A percentile compares a stretch with the other conserved stretches of the same genome.
Conservation (phyloP, 2,113 vertebrate genomes). For the Oxygymnocypris stewartii region DNA sequence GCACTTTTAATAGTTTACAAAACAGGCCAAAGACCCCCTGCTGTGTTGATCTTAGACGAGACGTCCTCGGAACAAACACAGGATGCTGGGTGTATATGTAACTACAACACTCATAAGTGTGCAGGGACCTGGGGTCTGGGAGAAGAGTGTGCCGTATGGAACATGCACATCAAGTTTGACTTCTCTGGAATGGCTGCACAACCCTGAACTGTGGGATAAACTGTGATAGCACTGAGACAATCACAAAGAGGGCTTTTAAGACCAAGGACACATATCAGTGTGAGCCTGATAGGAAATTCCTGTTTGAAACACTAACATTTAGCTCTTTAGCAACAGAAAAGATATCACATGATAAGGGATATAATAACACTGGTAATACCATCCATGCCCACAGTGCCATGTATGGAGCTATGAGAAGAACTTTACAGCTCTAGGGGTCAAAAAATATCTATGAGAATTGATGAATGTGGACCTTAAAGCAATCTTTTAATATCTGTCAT, state of each 20-base stretch:
- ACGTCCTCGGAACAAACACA: not conserved
- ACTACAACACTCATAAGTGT: slow-evolving; percentile 26
- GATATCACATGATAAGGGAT: not conserved
- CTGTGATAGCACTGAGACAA: not conserved
- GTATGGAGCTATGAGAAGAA: not conserved
- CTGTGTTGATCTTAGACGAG: not conserved
- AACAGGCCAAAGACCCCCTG: slow-evolving; percentile 24
- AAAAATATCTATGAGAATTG: not conserved
- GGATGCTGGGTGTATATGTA: slow-evolving; percentile 19
- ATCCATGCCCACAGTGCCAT: not conserved
- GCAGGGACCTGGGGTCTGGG: not conserved
- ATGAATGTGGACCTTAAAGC: not conserved
- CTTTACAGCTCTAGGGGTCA: not conserved
- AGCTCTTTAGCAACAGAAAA: not conserved
- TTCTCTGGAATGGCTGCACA: not conserved
- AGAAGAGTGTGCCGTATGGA: not conserved
- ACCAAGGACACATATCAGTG: not conserved
- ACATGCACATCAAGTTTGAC: not conserved
- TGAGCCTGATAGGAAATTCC: not conserved
- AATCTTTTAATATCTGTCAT: not conserved
- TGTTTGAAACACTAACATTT: not conserved
- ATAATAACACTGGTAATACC: not conserved
- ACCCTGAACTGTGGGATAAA: not conserved
- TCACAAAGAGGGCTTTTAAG: not conserved
- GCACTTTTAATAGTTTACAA: slow-evolving; percentile 48